A percentile compares a stretch with the other conserved stretches of the same genome.
phyloP scores from a whole-genome alignment of 1,140 invertebrate species.

The Plutomurus gul region DNA sequence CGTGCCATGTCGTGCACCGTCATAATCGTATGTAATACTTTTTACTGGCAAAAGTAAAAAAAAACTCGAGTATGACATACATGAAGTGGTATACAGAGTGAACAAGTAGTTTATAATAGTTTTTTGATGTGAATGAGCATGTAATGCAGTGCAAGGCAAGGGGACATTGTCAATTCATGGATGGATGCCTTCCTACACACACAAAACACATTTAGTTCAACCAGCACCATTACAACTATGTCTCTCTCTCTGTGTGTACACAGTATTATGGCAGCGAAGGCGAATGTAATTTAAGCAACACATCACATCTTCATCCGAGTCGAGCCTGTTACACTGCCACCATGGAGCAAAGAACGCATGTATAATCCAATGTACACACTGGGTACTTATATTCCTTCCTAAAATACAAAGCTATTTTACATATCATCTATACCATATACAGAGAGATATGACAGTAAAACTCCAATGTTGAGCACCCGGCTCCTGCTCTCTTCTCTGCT shows the following conservation, averaged over 20 bases:
- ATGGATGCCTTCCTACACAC: slow-evolving; percentile 32
- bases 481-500: too few relatives aligned
- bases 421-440: too few relatives aligned
- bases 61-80: slow-evolving; percentile 1
- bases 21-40: neutral
- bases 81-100: slow-evolving; percentile 16
- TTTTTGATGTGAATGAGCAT: slow-evolving; percentile 25
- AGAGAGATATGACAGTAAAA: too few relatives aligned
- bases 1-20: neutral
- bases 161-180: slow-evolving; percentile 34
- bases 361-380: too few relatives aligned
- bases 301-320: neutral
- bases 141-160: slow-evolving; percentile 21
- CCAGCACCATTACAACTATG: neutral
- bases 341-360: too few relatives aligned
- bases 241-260: neutral
- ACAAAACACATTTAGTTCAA: slow-evolving; percentile 28
- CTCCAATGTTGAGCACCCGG: too few relatives aligned
- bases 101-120: slow-evolving; percentile 30
- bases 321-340: too few relatives aligned
- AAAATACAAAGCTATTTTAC: too few relatives aligned
- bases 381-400: too few relatives aligned
- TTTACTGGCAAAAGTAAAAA: neutral
- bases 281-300: neutral
- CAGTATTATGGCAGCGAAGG: neutral